These are phyloP conservation scores for Chaitophorus viminalis DNA, from an alignment of 2,888 invertebrate genomes.

Conservation along the genomic window DNA sequence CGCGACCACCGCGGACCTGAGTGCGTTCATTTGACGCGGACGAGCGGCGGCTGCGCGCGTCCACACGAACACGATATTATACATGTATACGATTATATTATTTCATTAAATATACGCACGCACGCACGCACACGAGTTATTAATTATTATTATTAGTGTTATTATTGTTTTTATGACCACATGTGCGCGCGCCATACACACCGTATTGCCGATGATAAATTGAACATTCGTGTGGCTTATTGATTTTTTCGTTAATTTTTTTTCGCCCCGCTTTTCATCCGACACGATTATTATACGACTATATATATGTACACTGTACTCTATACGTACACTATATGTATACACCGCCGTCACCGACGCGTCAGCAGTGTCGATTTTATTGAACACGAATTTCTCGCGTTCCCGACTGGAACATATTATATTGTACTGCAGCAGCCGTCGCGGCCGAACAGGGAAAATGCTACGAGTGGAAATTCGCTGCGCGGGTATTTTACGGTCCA, in stretches of 20 bases:
- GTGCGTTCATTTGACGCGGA: not conserved
- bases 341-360: not conserved
- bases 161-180: not conserved
- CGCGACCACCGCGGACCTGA: not conserved
- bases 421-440: too few species aligned
- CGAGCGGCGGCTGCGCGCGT: not conserved
- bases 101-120: not conserved
- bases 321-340: too few species aligned
- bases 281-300: not conserved
- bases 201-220: not conserved
- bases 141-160: not conserved
- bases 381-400: constrained; percentile 5
- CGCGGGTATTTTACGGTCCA: not conserved
- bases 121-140: not conserved
- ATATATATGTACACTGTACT: too few species aligned
- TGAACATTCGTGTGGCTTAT: not conserved
- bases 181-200: not conserved
- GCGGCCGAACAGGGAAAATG: not conserved
- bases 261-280: not conserved
- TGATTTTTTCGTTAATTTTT: not conserved
- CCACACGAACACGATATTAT: not conserved
- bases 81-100: not conserved
- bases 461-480: not conserved
- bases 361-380: not conserved
- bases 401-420: too few species aligned